phyloP scores from a whole-genome alignment of 2,888 invertebrate species.

The Miltochrista miniata region DNA sequence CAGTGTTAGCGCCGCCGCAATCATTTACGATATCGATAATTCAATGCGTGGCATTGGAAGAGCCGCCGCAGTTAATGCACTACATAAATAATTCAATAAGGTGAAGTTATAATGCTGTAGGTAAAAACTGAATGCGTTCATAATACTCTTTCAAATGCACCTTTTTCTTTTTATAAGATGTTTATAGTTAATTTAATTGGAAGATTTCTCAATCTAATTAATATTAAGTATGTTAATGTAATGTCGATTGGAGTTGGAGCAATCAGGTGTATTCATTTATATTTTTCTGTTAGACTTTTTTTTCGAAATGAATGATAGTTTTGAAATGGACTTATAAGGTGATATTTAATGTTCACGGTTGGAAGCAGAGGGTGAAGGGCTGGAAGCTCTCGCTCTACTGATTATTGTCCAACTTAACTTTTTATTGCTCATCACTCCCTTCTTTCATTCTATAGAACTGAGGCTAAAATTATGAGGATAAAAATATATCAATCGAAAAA shows the following conservation, averaged over 20 bases:
- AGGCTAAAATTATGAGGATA: constrained; percentile 13
- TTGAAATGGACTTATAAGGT: constrained; percentile 40
- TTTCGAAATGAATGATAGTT: background rate
- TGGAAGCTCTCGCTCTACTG: constrained; percentile 53
- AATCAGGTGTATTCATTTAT: background rate
- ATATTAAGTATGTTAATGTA: too few relatives aligned
- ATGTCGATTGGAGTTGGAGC: background rate
- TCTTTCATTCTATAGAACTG: constrained; percentile 24
- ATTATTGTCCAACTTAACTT: constrained; percentile 75
- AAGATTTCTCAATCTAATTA: background rate
- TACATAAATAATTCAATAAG: constrained; percentile 41
- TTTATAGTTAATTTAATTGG: background rate
- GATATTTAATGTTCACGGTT: constrained; percentile 49
- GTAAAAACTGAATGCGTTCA: constrained; percentile 18
- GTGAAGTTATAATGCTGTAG: constrained; percentile 21
- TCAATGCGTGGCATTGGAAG: constrained; percentile 34
- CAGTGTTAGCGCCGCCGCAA: constrained; percentile 29
- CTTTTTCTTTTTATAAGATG: background rate
- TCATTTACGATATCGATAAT: constrained; percentile 41
- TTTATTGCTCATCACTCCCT: constrained; percentile 56
- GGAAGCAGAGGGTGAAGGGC: constrained; percentile 39
- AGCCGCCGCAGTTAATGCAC: constrained; percentile 34
- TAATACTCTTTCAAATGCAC: too few relatives aligned
- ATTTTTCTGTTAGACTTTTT: too few relatives aligned
- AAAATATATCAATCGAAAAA: constrained; percentile 2